phyloP scores from a whole-genome alignment of 1,140 invertebrate species.

The Pogonus chalceus region DNA sequence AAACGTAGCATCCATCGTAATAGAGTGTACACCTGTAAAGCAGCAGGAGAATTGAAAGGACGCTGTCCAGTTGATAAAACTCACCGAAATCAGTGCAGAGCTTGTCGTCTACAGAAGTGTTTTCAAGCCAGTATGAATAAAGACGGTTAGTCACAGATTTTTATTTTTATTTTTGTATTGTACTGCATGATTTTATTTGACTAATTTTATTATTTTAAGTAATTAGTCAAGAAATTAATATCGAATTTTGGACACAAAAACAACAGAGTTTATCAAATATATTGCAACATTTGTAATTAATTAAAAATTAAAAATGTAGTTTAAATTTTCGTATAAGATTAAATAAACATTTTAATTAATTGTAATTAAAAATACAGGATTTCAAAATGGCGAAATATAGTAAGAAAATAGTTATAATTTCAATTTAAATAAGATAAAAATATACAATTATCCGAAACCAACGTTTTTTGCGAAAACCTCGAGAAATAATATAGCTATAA shows the following conservation, averaged over 20 bases:
- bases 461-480: too few relatives aligned
- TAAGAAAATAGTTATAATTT: too few relatives aligned
- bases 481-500: too few relatives aligned
- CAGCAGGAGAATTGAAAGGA: constrained; percentile 83
- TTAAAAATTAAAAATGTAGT: too few relatives aligned
- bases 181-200: neutral
- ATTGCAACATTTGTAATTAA: too few relatives aligned
- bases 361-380: too few relatives aligned
- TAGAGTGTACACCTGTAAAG: constrained; percentile 93
- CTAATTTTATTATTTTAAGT: neutral
- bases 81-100: constrained; percentile 92
- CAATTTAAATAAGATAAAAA: too few relatives aligned
- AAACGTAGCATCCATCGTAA: constrained; percentile 93
- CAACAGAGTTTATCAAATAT: too few relatives aligned
- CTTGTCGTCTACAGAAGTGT: constrained; percentile 92
- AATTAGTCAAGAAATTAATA: neutral
- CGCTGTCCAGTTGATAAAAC: constrained; percentile 94
- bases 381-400: too few relatives aligned
- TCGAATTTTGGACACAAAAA: neutral
- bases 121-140: constrained; percentile 98
- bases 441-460: too few relatives aligned
- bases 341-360: too few relatives aligned
- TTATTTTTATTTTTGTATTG: constrained; percentile 1
- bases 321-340: too few relatives aligned
- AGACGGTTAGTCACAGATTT: constrained; percentile 73